Evolutionary conservation across 2,113 vertebrate genomes (phyloP).

Genomic region (Oxyruncus cristatus): DNA sequence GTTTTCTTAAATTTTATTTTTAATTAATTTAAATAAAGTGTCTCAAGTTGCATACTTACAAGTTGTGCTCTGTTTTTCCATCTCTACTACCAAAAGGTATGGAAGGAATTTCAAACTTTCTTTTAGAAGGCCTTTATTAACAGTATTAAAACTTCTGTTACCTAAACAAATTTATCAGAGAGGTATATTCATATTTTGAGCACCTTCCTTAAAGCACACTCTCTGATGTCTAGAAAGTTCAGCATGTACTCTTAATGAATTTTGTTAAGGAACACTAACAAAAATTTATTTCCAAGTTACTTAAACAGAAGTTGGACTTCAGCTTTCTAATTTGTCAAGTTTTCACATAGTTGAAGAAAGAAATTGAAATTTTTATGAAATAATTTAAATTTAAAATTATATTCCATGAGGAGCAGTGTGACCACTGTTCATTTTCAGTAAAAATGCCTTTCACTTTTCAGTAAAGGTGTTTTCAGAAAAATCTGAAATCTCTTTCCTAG

Average conservation of each 20-base stretch:
- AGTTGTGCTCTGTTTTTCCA: background rate
- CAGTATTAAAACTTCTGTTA: background rate
- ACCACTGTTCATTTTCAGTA: background rate
- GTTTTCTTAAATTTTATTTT: background rate
- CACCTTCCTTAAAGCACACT: background rate
- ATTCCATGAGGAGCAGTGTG: background rate
- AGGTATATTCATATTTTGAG: background rate
- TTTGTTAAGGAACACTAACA: background rate
- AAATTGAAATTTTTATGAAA: background rate
- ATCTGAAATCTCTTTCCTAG: background rate
- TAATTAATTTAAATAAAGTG: background rate
- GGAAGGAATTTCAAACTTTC: background rate
- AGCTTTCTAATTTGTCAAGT: background rate
- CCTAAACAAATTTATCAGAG: background rate
- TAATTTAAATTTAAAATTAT: background rate
- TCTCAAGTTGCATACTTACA: background rate
- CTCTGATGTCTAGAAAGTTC: too few species aligned
- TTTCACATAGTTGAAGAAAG: background rate
- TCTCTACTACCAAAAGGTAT: background rate
- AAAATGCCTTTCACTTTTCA: background rate
- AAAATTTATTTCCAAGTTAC: background rate
- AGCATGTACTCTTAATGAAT: background rate
- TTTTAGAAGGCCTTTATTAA: background rate
- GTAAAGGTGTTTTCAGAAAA: background rate
- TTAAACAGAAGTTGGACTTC: background rate